Base-by-base conservation (phyloP, 2,888 invertebrate species). In the Philopedon plagiatum region DNA sequence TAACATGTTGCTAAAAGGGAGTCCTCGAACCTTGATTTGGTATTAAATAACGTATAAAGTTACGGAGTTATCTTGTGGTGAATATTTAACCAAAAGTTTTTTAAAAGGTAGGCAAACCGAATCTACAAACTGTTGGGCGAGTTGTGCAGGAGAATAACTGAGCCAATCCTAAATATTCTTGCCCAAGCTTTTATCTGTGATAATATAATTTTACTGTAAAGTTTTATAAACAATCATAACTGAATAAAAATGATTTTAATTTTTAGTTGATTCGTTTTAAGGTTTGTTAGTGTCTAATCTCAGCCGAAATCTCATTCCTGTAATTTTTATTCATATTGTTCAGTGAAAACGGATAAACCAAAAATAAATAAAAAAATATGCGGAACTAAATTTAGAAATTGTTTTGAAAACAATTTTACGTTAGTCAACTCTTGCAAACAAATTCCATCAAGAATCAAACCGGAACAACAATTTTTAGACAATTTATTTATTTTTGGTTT, bases 151-250 rank as follows among this genome's bases (percentile, higher is more conserved):
- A 74, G 71, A 76, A 76, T 74, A 74, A 75, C 77, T 75, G 75
- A 76, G 77, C 77, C 78, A 78, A 79, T 82, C 82, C 82, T 82
- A 79, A 76, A 80, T 80, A 78, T 82, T 84, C 85, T 84, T 84
- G 84, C 84, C 84, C 84, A 81, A 77, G 75, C 70, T 80, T 54
- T 41, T 57, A 57, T 83, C 85, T 85, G 85, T 85, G 85, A 85
- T 85, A 85, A 80, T 79, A 75, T 76, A 77, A 69, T 80, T 75
- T 76, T 78, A 76, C 75, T 69, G 57, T 70, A 70, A 21, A 44
- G 49, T 64, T 60, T 78, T 63, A 46, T 72, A 71, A 34, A 18
- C 13, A 26, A 39, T 61, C 41, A 67, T 57, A 57, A 57, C 44
- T 41, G 41, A 41, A n/a, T 44, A 66, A 51, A 74, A 66, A 54